These are phyloP conservation scores for Andrena marginata DNA, from an alignment of 2,888 invertebrate species.

Conservation along the genomic window DNA sequence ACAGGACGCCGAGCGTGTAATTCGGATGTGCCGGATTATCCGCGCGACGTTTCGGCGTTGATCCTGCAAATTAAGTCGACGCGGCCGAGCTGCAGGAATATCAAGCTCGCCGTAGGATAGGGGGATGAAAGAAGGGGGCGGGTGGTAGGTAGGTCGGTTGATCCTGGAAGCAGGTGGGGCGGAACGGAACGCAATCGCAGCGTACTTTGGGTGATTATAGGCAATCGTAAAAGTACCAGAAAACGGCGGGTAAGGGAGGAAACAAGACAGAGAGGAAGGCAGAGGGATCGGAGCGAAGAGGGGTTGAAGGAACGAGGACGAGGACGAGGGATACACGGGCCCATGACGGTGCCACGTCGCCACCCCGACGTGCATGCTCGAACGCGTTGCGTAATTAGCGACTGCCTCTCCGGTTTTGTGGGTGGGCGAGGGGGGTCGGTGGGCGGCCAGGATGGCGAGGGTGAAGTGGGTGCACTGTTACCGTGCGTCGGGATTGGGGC, in stretches of 20 bases:
- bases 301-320: slow-evolving; percentile 25
- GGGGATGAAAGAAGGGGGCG: background rate
- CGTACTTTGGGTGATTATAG: slow-evolving; percentile 68
- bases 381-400: slow-evolving; percentile 80
- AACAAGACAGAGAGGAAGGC: slow-evolving; percentile 36
- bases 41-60: slow-evolving; percentile 62
- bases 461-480: slow-evolving; percentile 64
- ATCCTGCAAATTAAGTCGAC: slow-evolving; percentile 75
- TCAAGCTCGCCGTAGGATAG: slow-evolving; percentile 18
- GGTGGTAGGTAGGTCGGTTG: slow-evolving; percentile 6
- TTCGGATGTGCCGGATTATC: slow-evolving; percentile 70
- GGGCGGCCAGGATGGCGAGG: slow-evolving; percentile 61
- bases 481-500: slow-evolving; percentile 45
- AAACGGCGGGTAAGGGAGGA: slow-evolving; percentile 54
- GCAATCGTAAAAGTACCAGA: slow-evolving; percentile 65
- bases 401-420: slow-evolving; percentile 76
- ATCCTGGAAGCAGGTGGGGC: slow-evolving; percentile 58
- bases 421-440: slow-evolving; percentile 64
- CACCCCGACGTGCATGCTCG: slow-evolving; percentile 75
- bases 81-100: slow-evolving; percentile 33
- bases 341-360: slow-evolving; percentile 68
- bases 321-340: slow-evolving; percentile 60
- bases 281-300: slow-evolving; percentile 12
- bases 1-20: slow-evolving; percentile 65
- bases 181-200: slow-evolving; percentile 59